These are phyloP conservation scores for Eulemur albifrons DNA, from an alignment of 2,797 vertebrate genomes.

Conservation along the genomic window DNA sequence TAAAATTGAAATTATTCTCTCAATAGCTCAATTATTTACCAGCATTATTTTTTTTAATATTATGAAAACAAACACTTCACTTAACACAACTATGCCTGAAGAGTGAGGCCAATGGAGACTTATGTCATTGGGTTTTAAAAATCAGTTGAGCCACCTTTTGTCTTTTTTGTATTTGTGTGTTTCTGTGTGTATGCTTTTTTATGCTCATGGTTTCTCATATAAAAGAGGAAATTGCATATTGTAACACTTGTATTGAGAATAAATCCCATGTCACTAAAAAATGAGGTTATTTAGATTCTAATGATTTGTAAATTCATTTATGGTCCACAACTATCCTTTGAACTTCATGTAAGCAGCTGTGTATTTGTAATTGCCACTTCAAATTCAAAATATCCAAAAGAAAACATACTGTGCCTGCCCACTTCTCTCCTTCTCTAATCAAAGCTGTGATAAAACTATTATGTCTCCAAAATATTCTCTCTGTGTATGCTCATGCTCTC, in stretches of 20 bases:
- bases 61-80: not conserved
- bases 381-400: not conserved
- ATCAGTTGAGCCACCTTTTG: not conserved
- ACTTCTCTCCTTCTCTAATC: not conserved
- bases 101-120: not conserved
- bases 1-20: not conserved
- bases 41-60: not conserved
- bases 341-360: not conserved
- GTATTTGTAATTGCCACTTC: not conserved
- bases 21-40: not conserved
- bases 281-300: not conserved
- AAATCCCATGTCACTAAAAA: not conserved
- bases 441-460: not conserved
- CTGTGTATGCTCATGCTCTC: not conserved
- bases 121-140: not conserved
- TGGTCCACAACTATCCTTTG: not conserved
- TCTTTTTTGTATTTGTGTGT: not conserved
- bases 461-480: not conserved
- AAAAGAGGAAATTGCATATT: not conserved
- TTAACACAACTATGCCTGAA: not conserved
- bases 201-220: not conserved
- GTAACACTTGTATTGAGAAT: not conserved
- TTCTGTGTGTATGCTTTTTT: not conserved
- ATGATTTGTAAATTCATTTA: not conserved
- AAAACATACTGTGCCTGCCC: not conserved